Evolutionary conservation across 2,797 vertebrate species (phyloP).

Genomic region (Carcharodon carcharias): DNA sequence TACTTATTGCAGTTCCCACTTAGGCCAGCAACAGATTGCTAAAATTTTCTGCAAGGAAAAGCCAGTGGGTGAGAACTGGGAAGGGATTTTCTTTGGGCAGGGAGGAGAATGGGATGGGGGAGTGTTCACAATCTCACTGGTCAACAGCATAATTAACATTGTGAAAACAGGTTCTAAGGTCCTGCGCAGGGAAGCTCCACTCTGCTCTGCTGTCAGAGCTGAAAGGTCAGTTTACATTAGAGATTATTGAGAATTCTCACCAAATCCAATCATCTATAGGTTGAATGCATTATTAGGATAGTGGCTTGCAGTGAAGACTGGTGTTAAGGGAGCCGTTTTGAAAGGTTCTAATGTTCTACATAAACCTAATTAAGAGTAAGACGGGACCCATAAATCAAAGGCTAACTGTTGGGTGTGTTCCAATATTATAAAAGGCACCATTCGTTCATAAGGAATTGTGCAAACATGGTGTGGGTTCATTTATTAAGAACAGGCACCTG

Average conservation of each 20-base stretch:
- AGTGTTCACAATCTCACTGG: background rate
- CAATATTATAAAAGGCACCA: too few relatives aligned
- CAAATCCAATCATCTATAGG: background rate
- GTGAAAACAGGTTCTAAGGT: background rate
- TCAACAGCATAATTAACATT: background rate
- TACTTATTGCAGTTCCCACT: background rate
- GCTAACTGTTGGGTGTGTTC: too few relatives aligned
- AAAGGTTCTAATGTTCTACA: too few relatives aligned
- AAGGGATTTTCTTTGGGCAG: background rate
- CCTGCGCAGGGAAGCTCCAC: background rate
- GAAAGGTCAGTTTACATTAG: background rate
- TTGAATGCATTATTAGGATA: too few relatives aligned
- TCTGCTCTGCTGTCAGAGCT: background rate
- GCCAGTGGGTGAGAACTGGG: background rate
- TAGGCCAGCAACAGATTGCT: background rate
- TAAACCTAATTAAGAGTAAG: too few relatives aligned
- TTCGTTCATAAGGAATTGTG: too few relatives aligned
- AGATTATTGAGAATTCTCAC: background rate
- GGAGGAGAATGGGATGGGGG: background rate
- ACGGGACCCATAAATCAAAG: too few relatives aligned
- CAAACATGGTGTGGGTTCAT: too few relatives aligned
- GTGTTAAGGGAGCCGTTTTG: too few relatives aligned
- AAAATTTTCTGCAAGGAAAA: background rate
- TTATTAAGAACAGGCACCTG: too few relatives aligned
- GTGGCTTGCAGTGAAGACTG: too few relatives aligned